Percentiles rank a stretch among this genome's conserved stretches.
Evolutionary conservation across 64 coral and sea anemone species (phyloP).

Genomic region (Pocillopora verrucosa): DNA sequence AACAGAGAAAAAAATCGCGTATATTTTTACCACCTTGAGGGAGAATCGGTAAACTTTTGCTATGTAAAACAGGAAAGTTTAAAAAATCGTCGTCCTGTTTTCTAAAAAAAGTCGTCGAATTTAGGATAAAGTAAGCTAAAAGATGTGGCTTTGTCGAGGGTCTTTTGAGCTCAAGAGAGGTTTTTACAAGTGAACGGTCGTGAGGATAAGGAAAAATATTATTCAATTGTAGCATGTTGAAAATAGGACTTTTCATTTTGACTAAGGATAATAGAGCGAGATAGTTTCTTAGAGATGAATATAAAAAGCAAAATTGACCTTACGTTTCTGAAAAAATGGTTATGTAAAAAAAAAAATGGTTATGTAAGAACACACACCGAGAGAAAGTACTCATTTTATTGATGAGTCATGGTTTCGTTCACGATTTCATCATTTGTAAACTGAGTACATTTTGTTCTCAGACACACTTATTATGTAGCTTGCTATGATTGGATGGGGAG

Average conservation of each 20-base stretch:
- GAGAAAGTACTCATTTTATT: background rate
- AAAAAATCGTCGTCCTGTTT: background rate
- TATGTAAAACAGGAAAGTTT: too few species aligned
- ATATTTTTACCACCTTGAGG: too few species aligned
- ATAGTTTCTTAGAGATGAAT: too few species aligned
- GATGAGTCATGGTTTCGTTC: background rate
- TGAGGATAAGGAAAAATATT: background rate
- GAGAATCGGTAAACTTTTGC: too few species aligned
- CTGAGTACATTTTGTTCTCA: background rate
- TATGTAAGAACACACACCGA: background rate
- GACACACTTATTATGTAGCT: background rate
- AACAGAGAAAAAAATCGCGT: too few species aligned
- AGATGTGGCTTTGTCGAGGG: background rate
- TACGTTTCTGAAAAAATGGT: too few species aligned
- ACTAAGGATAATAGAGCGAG: too few species aligned
- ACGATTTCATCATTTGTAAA: background rate
- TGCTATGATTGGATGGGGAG: background rate
- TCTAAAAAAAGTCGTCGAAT: background rate
- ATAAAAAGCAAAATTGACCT: too few species aligned
- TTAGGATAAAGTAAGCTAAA: background rate
- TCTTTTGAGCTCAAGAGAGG: background rate
- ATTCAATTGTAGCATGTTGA: constrained; percentile 12
- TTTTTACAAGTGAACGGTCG: background rate
- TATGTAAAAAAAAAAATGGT: background rate
- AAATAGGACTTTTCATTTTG: background rate